Evolutionary conservation across 2,113 vertebrate species (phyloP), one percentile per base, ranked within the genome.

Genomic region (Amazona guildingii): DNA sequence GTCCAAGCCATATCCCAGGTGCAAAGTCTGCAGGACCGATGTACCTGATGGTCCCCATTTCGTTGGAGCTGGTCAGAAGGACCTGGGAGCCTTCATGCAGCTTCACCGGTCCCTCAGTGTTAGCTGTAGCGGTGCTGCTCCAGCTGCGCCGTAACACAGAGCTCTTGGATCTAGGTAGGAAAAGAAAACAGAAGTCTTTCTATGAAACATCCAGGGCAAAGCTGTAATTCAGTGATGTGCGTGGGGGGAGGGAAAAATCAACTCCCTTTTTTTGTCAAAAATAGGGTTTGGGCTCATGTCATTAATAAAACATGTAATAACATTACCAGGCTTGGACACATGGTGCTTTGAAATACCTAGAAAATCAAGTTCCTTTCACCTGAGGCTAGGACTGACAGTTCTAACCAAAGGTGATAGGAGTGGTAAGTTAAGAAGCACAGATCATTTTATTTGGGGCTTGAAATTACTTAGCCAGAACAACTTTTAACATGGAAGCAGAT

Each of bases 71-170:
- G 73, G 89, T 98, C 91, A 99, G 98, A 55, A 99, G 98, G 33
- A 99, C 99, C 98, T 99, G 99, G 67, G 98, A 98, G 66, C 99
- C 99, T 81, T 99, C 98, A 0, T 98, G 99, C 54, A 99, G 98
- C 88, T 97, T 98, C 39, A 98, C 98, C 0, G 92, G 86, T 10
- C 94, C 96, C 49, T 98, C 98, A 0, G 46, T 7, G 31, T 79
- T 86, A 5, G 96, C 81, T 0, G 98, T 7, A 0, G 96, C 7
- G 10, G 96, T 94, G 6, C 97, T 95, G 2, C 98, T 96, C 99
- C 99, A 99, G 83, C 99, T 99, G 44, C 98, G 99, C 10, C 98
- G 98, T 74, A 99, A 86, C 51, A 97, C 92, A 0, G 97, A 96
- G 11, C 98, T 98, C 73, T 96, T 98, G 5, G 98, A 98, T 85